Evolutionary conservation across 2,797 vertebrate genomes (phyloP).

Genomic region (Molossus molossus): DNA sequence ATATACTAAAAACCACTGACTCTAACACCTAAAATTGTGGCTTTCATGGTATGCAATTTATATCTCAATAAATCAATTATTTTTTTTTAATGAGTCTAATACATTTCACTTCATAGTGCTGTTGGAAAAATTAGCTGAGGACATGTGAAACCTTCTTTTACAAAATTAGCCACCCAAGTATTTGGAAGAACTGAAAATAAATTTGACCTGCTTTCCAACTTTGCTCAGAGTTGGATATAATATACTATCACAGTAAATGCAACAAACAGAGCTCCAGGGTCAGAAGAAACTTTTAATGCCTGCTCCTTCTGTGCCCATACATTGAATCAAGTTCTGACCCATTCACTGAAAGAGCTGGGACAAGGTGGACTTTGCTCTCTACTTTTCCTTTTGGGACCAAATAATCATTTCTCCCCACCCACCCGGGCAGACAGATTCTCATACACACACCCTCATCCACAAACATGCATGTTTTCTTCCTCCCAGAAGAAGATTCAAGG

Average conservation of each 20-base stretch:
- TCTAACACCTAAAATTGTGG: not conserved
- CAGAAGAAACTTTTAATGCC: constrained; percentile 35
- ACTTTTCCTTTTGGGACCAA: constrained; percentile 26
- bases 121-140: constrained; percentile 48
- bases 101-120: not conserved
- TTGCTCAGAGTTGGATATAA: constrained; percentile 41
- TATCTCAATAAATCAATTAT: not conserved
- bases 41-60: constrained; percentile 35
- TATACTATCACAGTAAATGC: constrained; percentile 35
- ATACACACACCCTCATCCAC: not conserved
- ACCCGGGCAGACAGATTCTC: not conserved
- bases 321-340: not conserved
- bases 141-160: constrained; percentile 20
- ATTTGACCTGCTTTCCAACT: not conserved
- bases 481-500: constrained; percentile 8
- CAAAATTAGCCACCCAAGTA: not conserved
- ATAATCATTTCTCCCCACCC: constrained; percentile 1
- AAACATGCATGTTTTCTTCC: constrained; percentile 16
- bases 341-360: not conserved
- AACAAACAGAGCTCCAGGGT: not conserved
- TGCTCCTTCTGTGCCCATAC: not conserved
- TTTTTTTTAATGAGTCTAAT: constrained; percentile 15
- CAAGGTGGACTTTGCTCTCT: constrained; percentile 9
- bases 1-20: constrained; percentile 14
- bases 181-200: constrained; percentile 45